A percentile compares a stretch with the other conserved stretches of the same genome.
phyloP scores from a whole-genome alignment of 2,888 invertebrate species.

The Crematogaster levior region DNA sequence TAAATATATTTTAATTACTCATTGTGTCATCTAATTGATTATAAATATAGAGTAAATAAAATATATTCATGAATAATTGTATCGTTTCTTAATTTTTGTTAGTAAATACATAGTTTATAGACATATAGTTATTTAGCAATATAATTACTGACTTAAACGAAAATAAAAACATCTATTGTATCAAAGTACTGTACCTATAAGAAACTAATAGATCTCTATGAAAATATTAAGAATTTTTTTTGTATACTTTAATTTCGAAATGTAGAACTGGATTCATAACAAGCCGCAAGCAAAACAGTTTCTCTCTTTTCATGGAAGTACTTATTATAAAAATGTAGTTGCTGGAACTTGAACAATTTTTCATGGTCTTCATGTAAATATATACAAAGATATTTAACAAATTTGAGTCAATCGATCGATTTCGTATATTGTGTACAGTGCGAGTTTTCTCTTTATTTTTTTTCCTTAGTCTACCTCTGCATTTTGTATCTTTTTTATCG shows the following conservation, averaged over 20 bases:
- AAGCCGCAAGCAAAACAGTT: constrained; percentile 63
- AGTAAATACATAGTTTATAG: background rate
- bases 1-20: constrained; percentile 17
- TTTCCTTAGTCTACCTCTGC: constrained; percentile 80
- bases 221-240: constrained; percentile 65
- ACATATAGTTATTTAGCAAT: background rate
- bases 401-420: constrained; percentile 76
- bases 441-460: constrained; percentile 74
- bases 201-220: constrained; percentile 58
- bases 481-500: constrained; percentile 77
- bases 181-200: background rate
- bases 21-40: background rate
- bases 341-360: constrained; percentile 78
- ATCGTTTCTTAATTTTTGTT: background rate
- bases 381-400: constrained; percentile 82
- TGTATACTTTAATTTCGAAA: constrained; percentile 46
- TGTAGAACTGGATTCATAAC: constrained; percentile 56
- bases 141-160: background rate
- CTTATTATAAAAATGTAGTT: constrained; percentile 66
- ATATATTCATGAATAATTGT: background rate
- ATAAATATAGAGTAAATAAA: constrained; percentile 20
- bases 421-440: constrained; percentile 78
- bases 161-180: background rate
- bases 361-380: constrained; percentile 79
- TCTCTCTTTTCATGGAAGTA: constrained; percentile 58